phyloP scores from a whole-genome alignment of 2,113 vertebrate species.

The Paralichthys olivaceus region DNA sequence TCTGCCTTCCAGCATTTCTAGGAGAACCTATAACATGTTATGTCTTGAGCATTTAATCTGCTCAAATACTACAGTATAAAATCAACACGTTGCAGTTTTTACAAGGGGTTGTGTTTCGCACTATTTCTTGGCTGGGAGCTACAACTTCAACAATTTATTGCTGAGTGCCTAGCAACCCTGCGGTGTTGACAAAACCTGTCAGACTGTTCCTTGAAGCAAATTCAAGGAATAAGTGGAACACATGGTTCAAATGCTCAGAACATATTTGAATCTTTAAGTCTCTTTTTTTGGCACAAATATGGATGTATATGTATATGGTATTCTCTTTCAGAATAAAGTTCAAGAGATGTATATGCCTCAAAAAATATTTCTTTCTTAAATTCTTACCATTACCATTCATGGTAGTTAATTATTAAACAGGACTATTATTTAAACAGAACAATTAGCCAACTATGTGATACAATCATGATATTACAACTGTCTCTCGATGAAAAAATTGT shows the following conservation, averaged over 20 bases:
- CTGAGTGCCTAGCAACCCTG: conserved; percentile 1
- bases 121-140: background rate
- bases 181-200: background rate
- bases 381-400: background rate
- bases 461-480: background rate
- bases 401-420: background rate
- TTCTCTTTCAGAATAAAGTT: background rate
- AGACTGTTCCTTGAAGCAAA: background rate
- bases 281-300: background rate
- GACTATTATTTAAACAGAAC: no score
- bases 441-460: background rate
- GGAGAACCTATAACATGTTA: background rate
- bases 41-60: background rate
- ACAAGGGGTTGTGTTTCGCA: background rate
- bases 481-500: background rate
- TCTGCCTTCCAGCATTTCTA: background rate
- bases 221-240: background rate
- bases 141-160: background rate
- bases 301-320: no score
- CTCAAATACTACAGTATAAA: background rate
- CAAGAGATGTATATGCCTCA: no score
- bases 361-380: background rate
- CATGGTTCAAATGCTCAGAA: conserved; percentile 14
- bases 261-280: background rate
- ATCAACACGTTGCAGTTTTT: background rate